Conservation (phyloP, 2,113 vertebrate species). For the Lasiurus cinereus region DNA sequence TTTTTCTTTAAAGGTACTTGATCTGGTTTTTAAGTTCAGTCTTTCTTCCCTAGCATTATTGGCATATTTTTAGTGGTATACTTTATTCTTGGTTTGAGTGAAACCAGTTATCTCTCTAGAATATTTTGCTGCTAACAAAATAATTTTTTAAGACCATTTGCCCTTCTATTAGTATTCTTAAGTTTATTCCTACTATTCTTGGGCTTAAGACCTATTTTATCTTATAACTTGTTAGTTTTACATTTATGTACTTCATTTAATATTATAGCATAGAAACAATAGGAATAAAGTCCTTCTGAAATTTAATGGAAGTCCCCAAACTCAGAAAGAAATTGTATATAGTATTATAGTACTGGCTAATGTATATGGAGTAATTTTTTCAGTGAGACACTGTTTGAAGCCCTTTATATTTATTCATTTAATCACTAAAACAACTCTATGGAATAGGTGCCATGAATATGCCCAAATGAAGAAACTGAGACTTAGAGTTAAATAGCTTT, state of each 20-base stretch:
- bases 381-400: neutral
- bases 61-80: conserved; percentile 3
- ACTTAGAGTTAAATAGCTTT: conserved; percentile 30
- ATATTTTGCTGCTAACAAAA: neutral
- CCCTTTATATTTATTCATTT: conserved; percentile 14
- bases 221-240: neutral
- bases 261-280: neutral
- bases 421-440: neutral
- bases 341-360: neutral
- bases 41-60: neutral
- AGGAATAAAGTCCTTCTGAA: conserved; percentile 7
- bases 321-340: neutral
- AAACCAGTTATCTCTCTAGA: neutral
- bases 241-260: neutral
- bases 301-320: conserved; percentile 7
- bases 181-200: neutral
- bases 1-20: neutral
- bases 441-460: neutral
- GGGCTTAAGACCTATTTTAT: neutral
- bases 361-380: neutral
- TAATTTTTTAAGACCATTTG: neutral
- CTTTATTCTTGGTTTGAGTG: conserved; percentile 4
- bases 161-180: neutral
- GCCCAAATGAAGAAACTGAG: neutral
- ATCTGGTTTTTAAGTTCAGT: conserved; percentile 24